Conservation (phyloP, 2,797 vertebrate genomes). For the Sebastes matsubarae region DNA sequence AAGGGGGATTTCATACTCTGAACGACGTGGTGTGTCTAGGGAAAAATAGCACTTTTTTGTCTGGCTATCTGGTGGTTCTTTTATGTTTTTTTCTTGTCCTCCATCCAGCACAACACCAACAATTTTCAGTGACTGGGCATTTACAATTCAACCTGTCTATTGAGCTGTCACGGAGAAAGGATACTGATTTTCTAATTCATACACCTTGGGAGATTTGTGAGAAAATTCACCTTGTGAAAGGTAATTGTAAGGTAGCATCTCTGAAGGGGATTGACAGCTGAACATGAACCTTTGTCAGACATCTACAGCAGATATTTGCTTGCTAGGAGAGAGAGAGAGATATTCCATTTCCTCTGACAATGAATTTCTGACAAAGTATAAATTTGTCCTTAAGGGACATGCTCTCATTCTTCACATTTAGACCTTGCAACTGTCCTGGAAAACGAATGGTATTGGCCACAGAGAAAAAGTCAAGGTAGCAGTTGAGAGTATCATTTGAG, state of each 20-base stretch:
- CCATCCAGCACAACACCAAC: slow-evolving; percentile 37
- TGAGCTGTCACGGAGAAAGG: slow-evolving; percentile 48
- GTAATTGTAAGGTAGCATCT: slow-evolving; percentile 40
- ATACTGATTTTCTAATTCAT: slow-evolving; percentile 47
- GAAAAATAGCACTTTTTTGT: slow-evolving; percentile 28
- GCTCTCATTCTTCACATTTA: slow-evolving; percentile 24
- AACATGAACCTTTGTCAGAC: slow-evolving; percentile 29
- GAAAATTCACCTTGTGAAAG: slow-evolving; percentile 27
- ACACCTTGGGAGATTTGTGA: slow-evolving; percentile 9
- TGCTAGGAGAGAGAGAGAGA: background rate
- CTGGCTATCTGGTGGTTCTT: slow-evolving; percentile 11
- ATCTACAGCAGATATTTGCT: slow-evolving; percentile 17
- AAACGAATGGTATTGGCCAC: background rate
- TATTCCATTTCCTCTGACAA: slow-evolving; percentile 20
- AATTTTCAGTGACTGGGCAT: slow-evolving; percentile 41
- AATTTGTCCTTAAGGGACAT: slow-evolving; percentile 18
- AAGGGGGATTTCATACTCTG: slow-evolving; percentile 24
- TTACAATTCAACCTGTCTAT: slow-evolving; percentile 40
- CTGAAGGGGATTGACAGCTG: slow-evolving; percentile 18
- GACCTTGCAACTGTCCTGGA: slow-evolving; percentile 18
- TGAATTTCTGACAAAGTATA: slow-evolving; percentile 23
- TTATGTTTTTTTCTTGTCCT: slow-evolving; percentile 28
- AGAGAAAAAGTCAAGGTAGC: background rate
- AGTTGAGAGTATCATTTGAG: background rate
- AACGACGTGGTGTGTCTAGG: slow-evolving; percentile 20